Evolutionary conservation across 1,140 invertebrate species (phyloP), one percentile per base, ranked within the genome.

Genomic region (Piezodorus guildinii): DNA sequence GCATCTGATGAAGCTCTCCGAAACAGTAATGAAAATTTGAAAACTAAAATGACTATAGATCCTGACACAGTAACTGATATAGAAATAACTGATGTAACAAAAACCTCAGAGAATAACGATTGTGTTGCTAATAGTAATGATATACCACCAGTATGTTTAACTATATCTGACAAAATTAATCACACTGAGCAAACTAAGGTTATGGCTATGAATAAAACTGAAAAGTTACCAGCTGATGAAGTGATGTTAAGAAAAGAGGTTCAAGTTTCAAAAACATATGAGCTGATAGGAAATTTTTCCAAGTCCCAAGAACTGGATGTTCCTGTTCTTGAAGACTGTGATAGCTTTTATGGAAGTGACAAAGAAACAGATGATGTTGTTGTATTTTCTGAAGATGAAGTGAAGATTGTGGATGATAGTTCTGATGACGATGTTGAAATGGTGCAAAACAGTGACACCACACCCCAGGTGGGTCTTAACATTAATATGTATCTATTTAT

Each of bases 321-420:
- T 39, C 71, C 72, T 27, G 44, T 43, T 5, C 62, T 70, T 51
- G 77, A 76, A 62, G 77, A 77, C 68, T 75, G 74, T 67, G 79
- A 82, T 70, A 84, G 80, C 73, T 84, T 82, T 74, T 83, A 81
- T 72, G 81, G 79, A 44, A 79, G 79, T 68, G 81, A 85, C 63
- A 84, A 83, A 72, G 83, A 83, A 67, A 79, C 78, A 39, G 80
- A 83, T 62, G 83, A 86, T 65, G 77, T 80, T 60, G 74, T 85
- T 49, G 83, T 85, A 59, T 88, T 88, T 74, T 86, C 85, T 25
- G 85, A 87, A 70, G 79, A 81, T 70, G 77, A 81, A 68, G 77
- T 68, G n/a, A 73, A 73, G 39, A 71, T 75, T 71, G 71, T 79
- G 71, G 75, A 73, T 34, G 62, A 61, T 21, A 64, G 62, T 43